Conservation (phyloP, 2,113 vertebrate species). For the Suricata suricatta region DNA sequence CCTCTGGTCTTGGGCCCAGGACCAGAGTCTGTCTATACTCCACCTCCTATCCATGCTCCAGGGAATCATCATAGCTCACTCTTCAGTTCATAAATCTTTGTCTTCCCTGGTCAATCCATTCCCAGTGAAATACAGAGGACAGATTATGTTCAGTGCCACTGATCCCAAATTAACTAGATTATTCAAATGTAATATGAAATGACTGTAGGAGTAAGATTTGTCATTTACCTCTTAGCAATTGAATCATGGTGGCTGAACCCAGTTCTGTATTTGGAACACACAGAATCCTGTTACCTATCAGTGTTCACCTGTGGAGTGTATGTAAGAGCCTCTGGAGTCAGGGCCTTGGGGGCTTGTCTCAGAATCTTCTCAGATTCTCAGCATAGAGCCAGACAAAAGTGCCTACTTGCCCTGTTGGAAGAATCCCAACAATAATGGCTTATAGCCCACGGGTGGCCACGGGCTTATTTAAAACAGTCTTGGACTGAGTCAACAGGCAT, state of each 20-base stretch:
- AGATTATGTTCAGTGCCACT: not conserved
- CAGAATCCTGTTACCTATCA: not conserved
- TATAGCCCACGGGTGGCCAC: not conserved
- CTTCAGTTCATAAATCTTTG: not conserved
- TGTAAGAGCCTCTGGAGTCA: not conserved
- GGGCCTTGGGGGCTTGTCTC: not conserved
- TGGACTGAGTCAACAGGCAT: not conserved
- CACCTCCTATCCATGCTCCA: not conserved
- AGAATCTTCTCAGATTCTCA: not conserved
- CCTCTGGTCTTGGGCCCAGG: not conserved
- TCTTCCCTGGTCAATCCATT: not conserved
- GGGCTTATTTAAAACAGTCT: not conserved
- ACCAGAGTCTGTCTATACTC: not conserved
- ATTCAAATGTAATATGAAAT: not conserved
- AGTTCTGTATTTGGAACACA: not conserved
- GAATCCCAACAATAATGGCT: not conserved
- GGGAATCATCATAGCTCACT: not conserved
- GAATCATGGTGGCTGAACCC: not conserved
- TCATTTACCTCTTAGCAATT: not conserved
- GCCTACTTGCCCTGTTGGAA: not conserved
- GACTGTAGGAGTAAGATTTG: not conserved
- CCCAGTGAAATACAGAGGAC: not conserved
- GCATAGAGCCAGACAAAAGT: not conserved
- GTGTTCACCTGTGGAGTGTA: not conserved
- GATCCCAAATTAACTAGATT: not conserved